Conservation (phyloP, 2,113 vertebrate species). For the Cheilinus undulatus region DNA sequence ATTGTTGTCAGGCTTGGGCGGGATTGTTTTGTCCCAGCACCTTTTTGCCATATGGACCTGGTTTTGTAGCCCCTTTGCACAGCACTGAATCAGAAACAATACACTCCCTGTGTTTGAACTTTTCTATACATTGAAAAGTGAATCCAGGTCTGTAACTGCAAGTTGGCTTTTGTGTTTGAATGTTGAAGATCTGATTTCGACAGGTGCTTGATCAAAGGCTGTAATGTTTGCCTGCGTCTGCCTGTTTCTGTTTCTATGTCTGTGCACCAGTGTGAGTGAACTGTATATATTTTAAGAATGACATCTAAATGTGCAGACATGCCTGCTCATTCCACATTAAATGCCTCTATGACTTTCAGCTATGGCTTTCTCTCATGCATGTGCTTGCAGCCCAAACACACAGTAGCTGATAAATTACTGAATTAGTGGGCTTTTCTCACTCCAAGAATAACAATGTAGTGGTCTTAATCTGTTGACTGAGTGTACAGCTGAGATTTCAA, state of each 20-base stretch:
- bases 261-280: constrained; percentile 26
- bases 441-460: constrained; percentile 62
- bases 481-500: constrained; percentile 48
- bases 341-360: constrained; percentile 72
- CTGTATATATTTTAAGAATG: constrained; percentile 34
- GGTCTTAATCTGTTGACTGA: constrained; percentile 68
- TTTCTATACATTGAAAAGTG: constrained; percentile 41
- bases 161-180: constrained; percentile 41
- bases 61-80: constrained; percentile 23
- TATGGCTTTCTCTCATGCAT: constrained; percentile 54
- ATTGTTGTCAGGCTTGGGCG: constrained; percentile 33
- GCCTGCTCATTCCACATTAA: constrained; percentile 68
- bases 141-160: constrained; percentile 38
- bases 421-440: constrained; percentile 25
- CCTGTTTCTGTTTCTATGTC: constrained; percentile 19
- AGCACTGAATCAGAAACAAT: constrained; percentile 31
- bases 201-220: constrained; percentile 62
- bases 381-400: constrained; percentile 52
- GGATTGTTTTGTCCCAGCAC: constrained; percentile 38
- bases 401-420: constrained; percentile 60
- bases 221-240: constrained; percentile 47
- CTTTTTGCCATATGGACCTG: constrained; percentile 31
- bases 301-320: constrained; percentile 64
- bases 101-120: constrained; percentile 32
- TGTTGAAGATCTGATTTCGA: constrained; percentile 48